phyloP scores from a whole-genome alignment of 2,113 vertebrate genomes.

The Megaleporinus macrocephalus region DNA sequence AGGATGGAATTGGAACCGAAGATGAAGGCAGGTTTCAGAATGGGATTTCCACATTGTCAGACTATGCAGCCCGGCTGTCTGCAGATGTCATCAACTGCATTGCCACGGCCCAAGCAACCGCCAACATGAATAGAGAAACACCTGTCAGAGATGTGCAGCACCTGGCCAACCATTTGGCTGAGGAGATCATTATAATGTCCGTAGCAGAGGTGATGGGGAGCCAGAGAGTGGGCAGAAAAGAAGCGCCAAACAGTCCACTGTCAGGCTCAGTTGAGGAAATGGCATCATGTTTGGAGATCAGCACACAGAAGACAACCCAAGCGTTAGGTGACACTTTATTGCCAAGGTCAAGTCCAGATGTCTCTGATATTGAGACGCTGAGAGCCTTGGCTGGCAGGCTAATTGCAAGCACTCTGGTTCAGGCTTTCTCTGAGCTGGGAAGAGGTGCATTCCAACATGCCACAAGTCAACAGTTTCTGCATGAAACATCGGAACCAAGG shows the following conservation, averaged over 20 bases:
- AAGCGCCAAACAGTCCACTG: background rate
- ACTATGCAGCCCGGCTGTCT: slow-evolving; percentile 65
- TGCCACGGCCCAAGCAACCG: background rate
- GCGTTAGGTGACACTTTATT: background rate
- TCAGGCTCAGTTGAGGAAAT: background rate
- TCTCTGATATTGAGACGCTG: slow-evolving; percentile 26
- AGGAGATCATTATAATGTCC: slow-evolving; percentile 63
- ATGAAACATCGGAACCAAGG: background rate
- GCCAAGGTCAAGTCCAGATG: slow-evolving; percentile 11
- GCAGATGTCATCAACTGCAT: slow-evolving; percentile 59
- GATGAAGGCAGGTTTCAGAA: background rate
- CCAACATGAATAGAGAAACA: background rate
- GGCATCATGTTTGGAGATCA: slow-evolving; percentile 4
- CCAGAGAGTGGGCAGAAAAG: background rate
- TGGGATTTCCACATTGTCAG: slow-evolving; percentile 43
- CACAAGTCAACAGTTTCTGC: background rate
- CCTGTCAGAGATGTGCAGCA: slow-evolving; percentile 43
- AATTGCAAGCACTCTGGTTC: slow-evolving; percentile 34
- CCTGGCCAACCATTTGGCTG: slow-evolving; percentile 58
- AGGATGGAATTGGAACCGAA: background rate
- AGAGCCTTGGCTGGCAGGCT: slow-evolving; percentile 48
- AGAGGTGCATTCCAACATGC: slow-evolving; percentile 17
- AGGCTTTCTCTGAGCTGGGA: slow-evolving; percentile 45
- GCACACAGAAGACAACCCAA: slow-evolving; percentile 8
- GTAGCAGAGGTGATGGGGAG: slow-evolving; percentile 56